Conservation (phyloP, 2,113 vertebrate genomes). For the Eudyptes chrysolophus region DNA sequence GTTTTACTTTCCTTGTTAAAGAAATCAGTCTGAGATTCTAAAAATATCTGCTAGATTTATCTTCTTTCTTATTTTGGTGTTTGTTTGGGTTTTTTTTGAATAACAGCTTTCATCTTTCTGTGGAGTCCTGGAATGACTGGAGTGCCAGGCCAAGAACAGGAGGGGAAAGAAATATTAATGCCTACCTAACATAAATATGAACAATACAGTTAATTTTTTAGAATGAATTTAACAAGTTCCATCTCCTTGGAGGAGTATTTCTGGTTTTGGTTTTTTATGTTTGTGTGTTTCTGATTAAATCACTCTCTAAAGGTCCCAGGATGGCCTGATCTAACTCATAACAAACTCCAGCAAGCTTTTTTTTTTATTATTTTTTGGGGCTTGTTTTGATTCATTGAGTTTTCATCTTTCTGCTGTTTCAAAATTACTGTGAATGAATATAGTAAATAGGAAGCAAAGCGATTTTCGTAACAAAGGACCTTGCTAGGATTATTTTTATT, state of each 20-base stretch:
- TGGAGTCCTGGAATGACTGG: background rate
- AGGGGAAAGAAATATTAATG: background rate
- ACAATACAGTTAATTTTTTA: background rate
- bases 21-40: background rate
- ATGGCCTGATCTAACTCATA: background rate
- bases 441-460: background rate
- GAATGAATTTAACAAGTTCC: background rate
- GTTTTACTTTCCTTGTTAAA: background rate
- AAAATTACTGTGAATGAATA: background rate
- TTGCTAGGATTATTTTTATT: background rate
- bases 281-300: background rate
- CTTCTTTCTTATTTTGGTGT: background rate
- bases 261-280: background rate
- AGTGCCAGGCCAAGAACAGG: background rate
- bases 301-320: background rate
- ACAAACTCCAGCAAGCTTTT: background rate
- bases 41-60: background rate
- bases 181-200: background rate
- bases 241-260: background rate
- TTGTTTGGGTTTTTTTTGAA: background rate
- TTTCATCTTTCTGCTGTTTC: background rate
- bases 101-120: background rate
- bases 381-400: background rate
- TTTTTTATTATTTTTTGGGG: rapidly evolving
- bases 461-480: background rate